Evolutionary conservation across 1,140 invertebrate species (phyloP), one percentile per base, ranked within the genome.

Genomic region (Patella vulgata): DNA sequence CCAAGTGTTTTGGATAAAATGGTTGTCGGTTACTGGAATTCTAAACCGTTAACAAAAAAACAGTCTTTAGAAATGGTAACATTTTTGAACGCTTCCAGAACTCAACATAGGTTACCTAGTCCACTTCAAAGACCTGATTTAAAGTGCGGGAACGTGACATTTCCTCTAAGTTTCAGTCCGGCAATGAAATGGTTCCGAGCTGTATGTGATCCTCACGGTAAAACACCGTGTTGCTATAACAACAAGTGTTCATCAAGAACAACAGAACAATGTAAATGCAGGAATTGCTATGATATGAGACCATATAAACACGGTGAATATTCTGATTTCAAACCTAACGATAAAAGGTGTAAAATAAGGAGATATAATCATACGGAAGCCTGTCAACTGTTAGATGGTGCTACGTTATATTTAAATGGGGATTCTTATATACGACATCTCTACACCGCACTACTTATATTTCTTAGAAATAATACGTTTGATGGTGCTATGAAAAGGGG

Each of bases 351-450:
- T 51, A 33, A 43, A 43, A 11, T 52, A 46, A 8, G 12, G 52
- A 9, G 5, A 53, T 3, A n/a, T 30, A 2, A 23, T 3, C 21
- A 17, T 2, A 11, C 19, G 3, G 42, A 58, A n/a, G n/a, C n/a
- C n/a, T 63, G 59, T 19, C 1, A 43, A 14, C 28, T 58, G 50
- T 25, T 64, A 21, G 54, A 53, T 11, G 55, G 47, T 28, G 51
- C 31, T 5, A 67, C 59, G 14, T 43, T 67, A 19, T 58, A 53
- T 23, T 58, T 63, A 21, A 58, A 62, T 30, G 65, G 65, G 5
- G 65, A 67, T 30, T 67, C 65, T 2, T 58, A 56, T 31, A 39
- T 67, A 9, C 23, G 65, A n/a, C 65, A 67, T 31, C 39, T 67
- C 2, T 58, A 58, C 43, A 53, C 47, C 6, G 53, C 59, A 2